phyloP scores from a whole-genome alignment of 1,140 invertebrate genomes.

The Oryctes rhinoceros region DNA sequence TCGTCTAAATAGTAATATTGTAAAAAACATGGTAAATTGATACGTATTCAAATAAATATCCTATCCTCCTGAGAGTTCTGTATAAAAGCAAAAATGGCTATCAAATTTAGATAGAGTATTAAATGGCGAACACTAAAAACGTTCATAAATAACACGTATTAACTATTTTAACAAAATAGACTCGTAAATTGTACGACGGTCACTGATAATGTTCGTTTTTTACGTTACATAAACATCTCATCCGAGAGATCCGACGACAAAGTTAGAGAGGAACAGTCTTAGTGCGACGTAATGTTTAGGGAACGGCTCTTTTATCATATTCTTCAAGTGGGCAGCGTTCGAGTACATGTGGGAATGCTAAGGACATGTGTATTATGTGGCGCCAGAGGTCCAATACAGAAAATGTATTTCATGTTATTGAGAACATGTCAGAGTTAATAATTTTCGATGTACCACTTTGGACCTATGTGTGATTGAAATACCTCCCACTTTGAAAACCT shows the following conservation, averaged over 20 bases:
- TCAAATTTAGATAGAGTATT: constrained; percentile 9
- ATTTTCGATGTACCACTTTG: constrained; percentile 17
- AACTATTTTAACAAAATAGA: constrained; percentile 34
- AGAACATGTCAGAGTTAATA: constrained; percentile 25
- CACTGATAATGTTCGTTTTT: neutral
- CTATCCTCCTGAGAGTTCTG: neutral
- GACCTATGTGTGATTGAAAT: constrained; percentile 22
- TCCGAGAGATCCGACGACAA: neutral
- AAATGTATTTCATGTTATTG: constrained; percentile 34
- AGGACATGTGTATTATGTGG: constrained; percentile 28
- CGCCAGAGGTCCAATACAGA: constrained; percentile 31
- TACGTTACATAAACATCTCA: neutral
- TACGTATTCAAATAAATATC: neutral
- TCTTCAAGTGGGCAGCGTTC: constrained; percentile 15
- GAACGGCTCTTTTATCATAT: constrained; percentile 1
- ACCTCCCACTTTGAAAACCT: constrained; percentile 11
- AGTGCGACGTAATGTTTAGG: neutral
- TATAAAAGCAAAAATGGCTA: constrained; percentile 8
- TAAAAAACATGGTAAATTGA: too few relatives aligned
- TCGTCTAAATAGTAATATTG: too few relatives aligned
- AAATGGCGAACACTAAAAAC: constrained; percentile 12
- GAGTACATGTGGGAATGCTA: constrained; percentile 29
- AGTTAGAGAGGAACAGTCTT: neutral
- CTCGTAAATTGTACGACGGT: constrained; percentile 14
- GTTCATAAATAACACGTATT: constrained; percentile 12